phyloP scores from a whole-genome alignment of 2,888 invertebrate genomes.

The Tipula helvola region DNA sequence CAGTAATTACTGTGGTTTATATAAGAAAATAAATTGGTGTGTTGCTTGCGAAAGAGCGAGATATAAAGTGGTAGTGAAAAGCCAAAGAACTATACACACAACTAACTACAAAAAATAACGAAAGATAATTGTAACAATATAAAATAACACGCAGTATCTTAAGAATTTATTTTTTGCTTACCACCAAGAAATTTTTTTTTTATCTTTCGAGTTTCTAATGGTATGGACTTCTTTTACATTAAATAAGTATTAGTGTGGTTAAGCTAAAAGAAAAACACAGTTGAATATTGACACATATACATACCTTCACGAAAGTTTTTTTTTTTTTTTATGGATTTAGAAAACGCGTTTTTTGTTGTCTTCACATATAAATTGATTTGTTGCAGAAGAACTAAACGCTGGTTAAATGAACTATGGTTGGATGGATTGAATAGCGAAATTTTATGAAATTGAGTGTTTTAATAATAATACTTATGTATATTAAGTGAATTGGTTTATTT shows the following conservation, averaged over 20 bases:
- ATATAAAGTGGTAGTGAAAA: neutral
- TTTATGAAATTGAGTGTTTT: neutral
- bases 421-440: neutral
- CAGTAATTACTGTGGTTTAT: neutral
- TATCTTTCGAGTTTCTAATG: neutral
- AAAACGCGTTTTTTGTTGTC: neutral
- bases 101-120: neutral
- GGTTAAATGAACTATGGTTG: neutral
- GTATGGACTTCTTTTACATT: neutral
- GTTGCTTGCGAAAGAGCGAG: neutral
- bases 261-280: neutral
- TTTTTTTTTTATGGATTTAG: neutral
- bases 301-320: neutral
- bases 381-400: neutral
- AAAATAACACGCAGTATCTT: neutral
- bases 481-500: neutral
- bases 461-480: neutral
- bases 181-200: neutral
- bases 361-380: neutral
- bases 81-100: neutral
- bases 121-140: neutral
- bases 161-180: neutral
- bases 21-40: neutral
- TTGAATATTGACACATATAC: neutral
- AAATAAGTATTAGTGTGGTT: neutral